These are phyloP conservation scores for Acipenser ruthenus DNA, from an alignment of 2,797 vertebrate genomes.

Conservation along the genomic window DNA sequence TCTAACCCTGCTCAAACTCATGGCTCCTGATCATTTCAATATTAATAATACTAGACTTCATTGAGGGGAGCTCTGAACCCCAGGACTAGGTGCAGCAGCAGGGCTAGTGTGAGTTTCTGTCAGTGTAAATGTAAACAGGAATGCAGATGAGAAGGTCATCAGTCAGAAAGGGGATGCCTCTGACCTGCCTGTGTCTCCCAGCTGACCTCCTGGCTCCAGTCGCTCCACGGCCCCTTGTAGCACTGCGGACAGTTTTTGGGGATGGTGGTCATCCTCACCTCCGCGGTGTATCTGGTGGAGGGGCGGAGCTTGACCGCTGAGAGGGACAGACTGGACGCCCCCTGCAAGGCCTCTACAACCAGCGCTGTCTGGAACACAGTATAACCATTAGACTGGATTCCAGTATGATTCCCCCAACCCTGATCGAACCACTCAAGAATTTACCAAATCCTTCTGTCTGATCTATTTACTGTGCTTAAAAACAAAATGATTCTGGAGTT, in stretches of 20 bases:
- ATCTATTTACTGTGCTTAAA: slow-evolving; percentile 23
- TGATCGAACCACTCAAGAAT: slow-evolving; percentile 3
- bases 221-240: slow-evolving; percentile 23
- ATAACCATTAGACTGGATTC: too few relatives aligned
- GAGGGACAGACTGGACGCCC: slow-evolving; percentile 19
- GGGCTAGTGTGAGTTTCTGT: too few relatives aligned
- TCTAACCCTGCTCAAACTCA: too few relatives aligned
- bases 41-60: too few relatives aligned
- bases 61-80: too few relatives aligned
- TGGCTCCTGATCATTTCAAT: too few relatives aligned
- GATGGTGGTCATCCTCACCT: slow-evolving; percentile 16
- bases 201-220: slow-evolving; percentile 18
- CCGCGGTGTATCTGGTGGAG: slow-evolving; percentile 18
- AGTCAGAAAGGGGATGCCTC: not conserved
- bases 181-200: slow-evolving; percentile 28
- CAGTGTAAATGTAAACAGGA: too few relatives aligned
- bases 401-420: too few relatives aligned
- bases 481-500: too few relatives aligned
- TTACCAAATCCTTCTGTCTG: slow-evolving; percentile 20
- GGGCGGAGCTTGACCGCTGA: slow-evolving; percentile 24
- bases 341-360: not conserved
- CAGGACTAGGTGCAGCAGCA: too few relatives aligned
- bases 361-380: slow-evolving; percentile 12
- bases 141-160: not conserved
- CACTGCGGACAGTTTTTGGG: not conserved